Base-by-base conservation (phyloP, 2,113 vertebrate genomes). In the Caretta caretta region DNA sequence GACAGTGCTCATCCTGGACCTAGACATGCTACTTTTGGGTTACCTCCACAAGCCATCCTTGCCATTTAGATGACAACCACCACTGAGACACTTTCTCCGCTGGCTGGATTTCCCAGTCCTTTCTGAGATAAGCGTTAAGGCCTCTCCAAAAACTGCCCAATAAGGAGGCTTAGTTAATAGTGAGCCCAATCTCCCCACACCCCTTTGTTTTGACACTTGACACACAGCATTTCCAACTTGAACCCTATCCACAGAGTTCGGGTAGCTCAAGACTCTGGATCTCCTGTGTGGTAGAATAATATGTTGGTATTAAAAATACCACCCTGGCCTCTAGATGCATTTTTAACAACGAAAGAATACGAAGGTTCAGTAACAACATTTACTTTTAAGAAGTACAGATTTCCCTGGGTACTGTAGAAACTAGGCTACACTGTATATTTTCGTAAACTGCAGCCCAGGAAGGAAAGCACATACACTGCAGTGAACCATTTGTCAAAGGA, bases 401-500 rank as follows among this genome's bases (percentile, higher is more conserved):
- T 94, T 97, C 92, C 94, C 92, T 91, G 83, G 95, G 65, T 94
- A 84, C 83, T 91, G 90, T 0, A 93, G 93, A 95, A 97, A 96
- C 87, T 94, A 96, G 92, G 85, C 57, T 89, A 97, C 49, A 88
- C 25, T 94, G 94, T 96, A 62, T 98, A 96, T 97, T 98, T 98
- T 97, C 83, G 97, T 96, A 98, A 98, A 96, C 94, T 97, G 92
- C 83, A 97, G 80, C 86, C 90, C 82, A 95, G 94, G 97, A 97
- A 96, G 31, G 96, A 98, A 98, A 97, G 96, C 80, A 97, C 89
- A 97, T 80, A 95, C 65, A 95, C 86, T 89, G 91, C 83, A 97
- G 88, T 5, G 80, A 97, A 87, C 95, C 97, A 97, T 97, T 97
- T 98, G 98, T 95, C 97, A 97, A 93, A 97, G 95, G 95, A 97